Evolutionary conservation across 2,113 vertebrate species (phyloP).

Genomic region (Mustela nigripes): DNA sequence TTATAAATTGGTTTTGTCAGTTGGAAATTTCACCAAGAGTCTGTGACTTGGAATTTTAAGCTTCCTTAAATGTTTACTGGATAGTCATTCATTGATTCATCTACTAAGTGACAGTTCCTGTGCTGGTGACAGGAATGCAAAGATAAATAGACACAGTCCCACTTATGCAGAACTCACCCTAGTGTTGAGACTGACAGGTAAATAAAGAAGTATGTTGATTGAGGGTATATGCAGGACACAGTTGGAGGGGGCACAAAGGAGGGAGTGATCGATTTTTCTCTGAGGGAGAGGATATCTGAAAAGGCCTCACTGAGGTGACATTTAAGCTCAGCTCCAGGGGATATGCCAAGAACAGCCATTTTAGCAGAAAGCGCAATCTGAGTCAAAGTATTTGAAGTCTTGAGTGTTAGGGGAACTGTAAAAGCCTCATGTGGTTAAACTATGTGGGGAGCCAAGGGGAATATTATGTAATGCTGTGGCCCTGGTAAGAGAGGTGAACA

Average conservation of each 20-base stretch:
- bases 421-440: constrained; percentile 12
- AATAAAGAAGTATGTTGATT: constrained; percentile 33
- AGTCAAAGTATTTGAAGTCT: constrained; percentile 37
- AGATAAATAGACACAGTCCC: constrained; percentile 27
- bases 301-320: background rate
- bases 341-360: background rate
- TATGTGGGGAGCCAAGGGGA: background rate
- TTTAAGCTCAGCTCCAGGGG: constrained; percentile 10
- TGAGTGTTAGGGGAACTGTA: background rate
- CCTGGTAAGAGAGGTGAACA: background rate
- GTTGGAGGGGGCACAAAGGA: background rate
- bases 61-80: constrained; percentile 46
- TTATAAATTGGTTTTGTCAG: constrained; percentile 24
- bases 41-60: constrained; percentile 33
- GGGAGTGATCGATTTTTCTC: background rate
- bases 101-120: background rate
- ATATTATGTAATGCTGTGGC: background rate
- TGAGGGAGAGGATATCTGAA: background rate
- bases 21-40: constrained; percentile 55
- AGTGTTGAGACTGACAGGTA: background rate
- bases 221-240: background rate
- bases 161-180: constrained; percentile 4
- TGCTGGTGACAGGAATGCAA: constrained; percentile 20
- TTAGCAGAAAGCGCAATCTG: background rate
- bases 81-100: constrained; percentile 36